Evolutionary conservation across 2,797 vertebrate genomes (phyloP).

Genomic region (Gymnothorax reevesii): DNA sequence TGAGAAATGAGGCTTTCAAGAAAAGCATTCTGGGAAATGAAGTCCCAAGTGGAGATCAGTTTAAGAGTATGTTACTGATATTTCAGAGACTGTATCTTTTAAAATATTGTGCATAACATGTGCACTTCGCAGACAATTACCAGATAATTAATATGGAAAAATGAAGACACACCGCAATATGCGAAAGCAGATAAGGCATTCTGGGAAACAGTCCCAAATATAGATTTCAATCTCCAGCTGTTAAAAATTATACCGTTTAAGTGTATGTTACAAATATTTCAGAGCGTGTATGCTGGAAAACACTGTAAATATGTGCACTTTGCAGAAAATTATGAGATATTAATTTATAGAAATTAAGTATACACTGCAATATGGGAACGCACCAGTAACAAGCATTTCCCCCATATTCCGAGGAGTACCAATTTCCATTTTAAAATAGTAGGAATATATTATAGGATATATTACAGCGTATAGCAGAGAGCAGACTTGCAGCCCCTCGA

Average conservation of each 20-base stretch:
- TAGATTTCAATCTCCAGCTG: background rate
- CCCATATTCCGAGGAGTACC: background rate
- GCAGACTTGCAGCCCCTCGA: background rate
- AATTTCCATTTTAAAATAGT: background rate
- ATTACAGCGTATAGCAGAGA: background rate
- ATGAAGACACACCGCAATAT: too few relatives aligned
- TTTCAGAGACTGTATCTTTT: background rate
- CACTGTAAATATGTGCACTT: background rate
- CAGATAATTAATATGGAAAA: too few relatives aligned
- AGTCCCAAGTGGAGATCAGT: slow-evolving; percentile 27
- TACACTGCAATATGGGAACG: too few relatives aligned
- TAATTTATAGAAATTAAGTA: too few relatives aligned
- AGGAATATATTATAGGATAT: too few relatives aligned
- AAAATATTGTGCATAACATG: too few relatives aligned
- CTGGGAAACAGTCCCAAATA: slow-evolving; percentile 38
- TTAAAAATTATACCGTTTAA: background rate
- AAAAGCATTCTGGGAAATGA: slow-evolving; percentile 39
- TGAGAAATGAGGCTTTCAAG: slow-evolving; percentile 20
- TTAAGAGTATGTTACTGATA: background rate
- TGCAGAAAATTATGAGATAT: background rate
- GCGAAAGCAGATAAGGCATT: slow-evolving; percentile 20
- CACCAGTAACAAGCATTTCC: background rate
- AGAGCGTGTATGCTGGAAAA: background rate
- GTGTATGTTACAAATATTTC: background rate
- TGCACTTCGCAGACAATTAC: too few relatives aligned